Conservation (phyloP, 2,888 invertebrate species). For the Anorthoa munda region DNA sequence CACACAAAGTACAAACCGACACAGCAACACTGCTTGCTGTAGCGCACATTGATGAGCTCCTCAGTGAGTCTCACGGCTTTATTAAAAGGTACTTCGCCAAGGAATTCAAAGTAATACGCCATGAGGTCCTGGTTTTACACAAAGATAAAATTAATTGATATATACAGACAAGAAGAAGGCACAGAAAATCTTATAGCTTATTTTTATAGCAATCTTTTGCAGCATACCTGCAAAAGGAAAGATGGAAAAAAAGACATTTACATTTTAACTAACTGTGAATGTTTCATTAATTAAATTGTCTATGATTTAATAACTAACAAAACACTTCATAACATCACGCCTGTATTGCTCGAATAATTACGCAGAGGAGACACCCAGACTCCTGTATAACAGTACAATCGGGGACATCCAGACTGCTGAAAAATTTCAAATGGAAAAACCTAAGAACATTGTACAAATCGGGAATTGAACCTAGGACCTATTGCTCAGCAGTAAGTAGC, state of each 20-base stretch:
- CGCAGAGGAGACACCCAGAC: too few species aligned
- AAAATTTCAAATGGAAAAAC: too few species aligned
- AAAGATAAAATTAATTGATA: constrained; percentile 16
- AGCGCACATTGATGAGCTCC: constrained; percentile 27
- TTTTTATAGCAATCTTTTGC: too few species aligned
- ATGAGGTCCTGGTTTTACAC: constrained; percentile 14
- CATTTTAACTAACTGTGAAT: not conserved
- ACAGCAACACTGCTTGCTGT: constrained; percentile 6
- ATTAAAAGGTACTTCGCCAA: constrained; percentile 36
- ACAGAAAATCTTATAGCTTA: too few species aligned
- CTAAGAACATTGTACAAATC: not conserved
- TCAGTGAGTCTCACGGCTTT: constrained; percentile 16
- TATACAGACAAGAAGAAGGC: too few species aligned
- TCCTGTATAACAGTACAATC: too few species aligned
- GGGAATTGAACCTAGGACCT: too few species aligned
- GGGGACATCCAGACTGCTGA: too few species aligned
- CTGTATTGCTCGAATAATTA: too few species aligned
- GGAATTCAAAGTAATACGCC: constrained; percentile 34
- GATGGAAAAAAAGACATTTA: not conserved
- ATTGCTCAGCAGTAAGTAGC: too few species aligned
- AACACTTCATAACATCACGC: too few species aligned
- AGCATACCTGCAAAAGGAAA: too few species aligned
- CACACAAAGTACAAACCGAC: constrained; percentile 7
- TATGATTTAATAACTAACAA: not conserved
- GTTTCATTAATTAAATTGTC: not conserved